phyloP scores from a whole-genome alignment of 1,140 invertebrate genomes.

The Papilio xuthus region DNA sequence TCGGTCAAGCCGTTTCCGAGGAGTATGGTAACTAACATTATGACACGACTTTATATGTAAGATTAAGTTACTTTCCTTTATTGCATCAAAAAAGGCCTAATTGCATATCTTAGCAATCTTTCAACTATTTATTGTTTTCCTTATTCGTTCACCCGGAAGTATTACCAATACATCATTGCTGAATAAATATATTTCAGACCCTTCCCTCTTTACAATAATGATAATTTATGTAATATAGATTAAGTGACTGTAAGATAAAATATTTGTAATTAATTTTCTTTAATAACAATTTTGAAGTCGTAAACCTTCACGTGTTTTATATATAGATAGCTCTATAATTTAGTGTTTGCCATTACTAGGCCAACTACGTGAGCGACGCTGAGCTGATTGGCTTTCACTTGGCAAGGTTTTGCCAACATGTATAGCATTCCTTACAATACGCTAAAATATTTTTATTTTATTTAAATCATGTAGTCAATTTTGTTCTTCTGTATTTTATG shows the following conservation, averaged over 20 bases:
- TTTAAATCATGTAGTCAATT: background rate
- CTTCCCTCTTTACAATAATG: slow-evolving; percentile 44
- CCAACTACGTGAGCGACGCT: too few relatives aligned
- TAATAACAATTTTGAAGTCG: too few relatives aligned
- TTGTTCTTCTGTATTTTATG: background rate
- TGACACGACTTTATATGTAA: too few relatives aligned
- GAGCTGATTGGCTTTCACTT: too few relatives aligned
- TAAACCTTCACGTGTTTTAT: too few relatives aligned
- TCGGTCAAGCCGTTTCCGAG: too few relatives aligned
- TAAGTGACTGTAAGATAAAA: background rate
- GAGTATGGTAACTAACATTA: too few relatives aligned
- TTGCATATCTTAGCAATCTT: background rate
- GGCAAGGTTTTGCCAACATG: too few relatives aligned
- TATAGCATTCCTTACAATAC: too few relatives aligned
- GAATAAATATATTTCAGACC: slow-evolving; percentile 47
- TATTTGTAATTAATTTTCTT: background rate
- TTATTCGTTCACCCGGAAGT: slow-evolving; percentile 38
- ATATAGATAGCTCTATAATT: too few relatives aligned
- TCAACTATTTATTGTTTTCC: slow-evolving; percentile 34
- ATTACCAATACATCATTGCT: slow-evolving; percentile 45
- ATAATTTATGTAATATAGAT: background rate
- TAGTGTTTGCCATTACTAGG: too few relatives aligned
- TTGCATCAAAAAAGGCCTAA: background rate
- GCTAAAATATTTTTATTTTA: too few relatives aligned
- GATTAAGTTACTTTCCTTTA: slow-evolving; percentile 5